Evolutionary conservation across 2,113 vertebrate genomes (phyloP).

Genomic region (Gallinago jamesoni): DNA sequence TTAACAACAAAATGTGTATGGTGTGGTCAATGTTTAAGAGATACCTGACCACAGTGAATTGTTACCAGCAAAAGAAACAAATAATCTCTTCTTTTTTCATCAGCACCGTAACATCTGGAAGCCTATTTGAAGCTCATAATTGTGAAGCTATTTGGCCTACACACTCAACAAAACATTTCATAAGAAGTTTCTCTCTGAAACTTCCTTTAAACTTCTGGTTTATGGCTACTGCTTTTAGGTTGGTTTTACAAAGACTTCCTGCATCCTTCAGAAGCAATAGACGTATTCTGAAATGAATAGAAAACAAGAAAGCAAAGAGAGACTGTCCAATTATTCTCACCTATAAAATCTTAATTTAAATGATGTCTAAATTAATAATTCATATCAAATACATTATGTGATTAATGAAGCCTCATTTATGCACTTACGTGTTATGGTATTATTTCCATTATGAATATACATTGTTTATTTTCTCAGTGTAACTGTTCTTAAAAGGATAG

Average conservation of each 20-base stretch:
- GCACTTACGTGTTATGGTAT: background rate
- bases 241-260: background rate
- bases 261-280: background rate
- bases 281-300: background rate
- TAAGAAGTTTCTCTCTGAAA: background rate
- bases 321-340: background rate
- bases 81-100: background rate
- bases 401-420: background rate
- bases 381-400: background rate
- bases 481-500: background rate
- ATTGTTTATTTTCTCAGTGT: background rate
- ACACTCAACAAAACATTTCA: background rate
- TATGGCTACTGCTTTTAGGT: background rate
- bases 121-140: background rate
- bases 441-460: background rate
- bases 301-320: background rate
- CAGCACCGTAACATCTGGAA: background rate
- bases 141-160: background rate
- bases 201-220: background rate
- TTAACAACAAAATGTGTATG: background rate
- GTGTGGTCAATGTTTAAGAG: background rate
- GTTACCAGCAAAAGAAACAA: background rate
- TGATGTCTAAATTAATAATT: background rate
- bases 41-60: background rate
- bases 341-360: constrained; percentile 17